Base-by-base conservation (phyloP, 2,113 vertebrate species). In the Vidua macroura region DNA sequence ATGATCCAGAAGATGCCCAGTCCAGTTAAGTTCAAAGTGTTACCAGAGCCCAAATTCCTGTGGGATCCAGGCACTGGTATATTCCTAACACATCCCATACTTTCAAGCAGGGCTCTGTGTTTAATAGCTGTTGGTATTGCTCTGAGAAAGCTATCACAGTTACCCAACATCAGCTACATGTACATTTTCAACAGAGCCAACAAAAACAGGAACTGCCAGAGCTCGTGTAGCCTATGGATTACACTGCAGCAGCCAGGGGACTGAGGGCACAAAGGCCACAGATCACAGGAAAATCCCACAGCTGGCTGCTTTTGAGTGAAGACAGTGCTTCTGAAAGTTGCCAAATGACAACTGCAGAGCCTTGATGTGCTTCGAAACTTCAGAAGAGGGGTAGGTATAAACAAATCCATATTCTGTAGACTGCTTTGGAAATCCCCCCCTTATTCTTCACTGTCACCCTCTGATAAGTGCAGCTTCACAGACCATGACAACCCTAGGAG, bases 331-430 rank as follows among this genome's bases (percentile, higher is more conserved):
- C 46, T 51, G 7, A 52, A 59, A 66, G 20, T 11, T 30, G 46
- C 23, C 69, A 81, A n/a, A 52, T 24, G 37, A 66, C 69, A 86
- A 20, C 35, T 27, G 11, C 37, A 69, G 46, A 55, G 27, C 20
- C 17, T 21, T 58, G 24, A 55, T 14, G 20, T 37, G 22, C 18
- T 84, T 24, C 25, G n/a, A 41, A 84, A 28, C 53, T 53, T 35
- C 69, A 51, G 11, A 70, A 52, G 41, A 59, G 11, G 15, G 3
- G 15, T 23, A 53, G 25, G 7, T 31, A 33, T 30, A 43, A 66
- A 18, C n/a, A 69, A 63, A 73, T 13, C 3, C 63, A 52, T 0
- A 0, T 28, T 11, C 27, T 56, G 6, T 4, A 68, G 22, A 25
- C 21, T 48, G 28, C 19, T 78, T 41, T 60, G 33, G 43, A 86